Evolutionary conservation across 2,113 vertebrate species (phyloP), one percentile per base, ranked within the genome.

Genomic region (Orcinus orca): DNA sequence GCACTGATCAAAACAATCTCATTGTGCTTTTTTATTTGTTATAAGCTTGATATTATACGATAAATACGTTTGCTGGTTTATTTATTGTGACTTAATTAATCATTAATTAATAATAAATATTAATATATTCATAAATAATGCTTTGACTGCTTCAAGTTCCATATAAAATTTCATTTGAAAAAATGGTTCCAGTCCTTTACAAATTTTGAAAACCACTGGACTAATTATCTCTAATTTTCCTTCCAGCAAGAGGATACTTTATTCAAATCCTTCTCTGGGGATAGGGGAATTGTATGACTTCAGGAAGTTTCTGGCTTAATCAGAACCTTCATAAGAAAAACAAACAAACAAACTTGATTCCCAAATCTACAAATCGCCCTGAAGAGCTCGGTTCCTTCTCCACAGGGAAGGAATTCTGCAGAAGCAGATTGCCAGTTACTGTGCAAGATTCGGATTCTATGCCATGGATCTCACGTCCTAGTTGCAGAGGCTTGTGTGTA

Each of bases 191-290:
- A 80, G 26, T 93, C 76, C 74, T 94, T 84, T 62, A 95, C 74
- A 91, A 92, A 96, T 93, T 89, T 85, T 87, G 63, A 96, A 96
- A 97, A 97, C 95, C 96, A 79, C 95, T 73, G 50, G 44, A 86
- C 86, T 97, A 96, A 97, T 97, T 86, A 97, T 95, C 95, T 97
- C 92, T 93, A 60, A 96, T 96, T 97, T 96, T 97, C 97, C 82
- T 97, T 96, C 88, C 97, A 96, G 94, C 92, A 82, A 79, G 90
- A 97, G 80, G 93, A 96, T 96, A 95, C 53, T 73, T 92, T 95
- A 97, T 96, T 97, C 87, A 93, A 95, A 96, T 96, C 92, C 79
- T 96, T 96, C 91, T 90, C 73, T 95, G 55, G 58, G 87, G 87
- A 94, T 4, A 92, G 90, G 82, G 95, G 90, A 85, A 89, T 93